Evolutionary conservation across 1,140 invertebrate genomes (phyloP).

Genomic region (Psilanteris sp.): DNA sequence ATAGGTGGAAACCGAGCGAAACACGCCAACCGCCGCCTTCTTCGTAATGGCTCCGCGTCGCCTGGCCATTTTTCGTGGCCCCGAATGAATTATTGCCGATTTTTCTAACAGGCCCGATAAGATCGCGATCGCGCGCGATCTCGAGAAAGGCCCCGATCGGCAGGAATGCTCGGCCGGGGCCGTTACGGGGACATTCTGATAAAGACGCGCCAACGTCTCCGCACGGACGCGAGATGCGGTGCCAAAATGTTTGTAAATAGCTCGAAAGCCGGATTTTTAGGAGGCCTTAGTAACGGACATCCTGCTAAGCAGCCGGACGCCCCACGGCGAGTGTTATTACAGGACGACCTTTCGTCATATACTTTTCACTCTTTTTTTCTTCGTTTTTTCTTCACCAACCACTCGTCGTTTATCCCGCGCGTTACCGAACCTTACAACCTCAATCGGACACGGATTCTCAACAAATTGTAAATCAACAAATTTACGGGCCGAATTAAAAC

Average conservation of each 20-base stretch:
- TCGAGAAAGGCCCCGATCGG: no score
- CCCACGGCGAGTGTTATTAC: slow-evolving; percentile 69
- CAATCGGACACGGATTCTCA: slow-evolving; percentile 53
- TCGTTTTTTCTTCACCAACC: no score
- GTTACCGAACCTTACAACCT: slow-evolving; percentile 36
- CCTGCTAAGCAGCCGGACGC: slow-evolving; percentile 73
- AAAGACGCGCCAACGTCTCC: no score
- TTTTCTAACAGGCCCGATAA: slow-evolving; percentile 20
- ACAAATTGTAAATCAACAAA: slow-evolving; percentile 44
- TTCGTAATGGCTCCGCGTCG: slow-evolving; percentile 65
- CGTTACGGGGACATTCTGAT: no score
- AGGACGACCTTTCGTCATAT: slow-evolving; percentile 59
- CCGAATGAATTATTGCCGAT: slow-evolving; percentile 68
- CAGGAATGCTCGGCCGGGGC: no score
- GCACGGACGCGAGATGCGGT: no score
- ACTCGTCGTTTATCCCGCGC: slow-evolving; percentile 48
- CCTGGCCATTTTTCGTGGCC: slow-evolving; percentile 71
- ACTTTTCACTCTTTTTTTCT: slow-evolving; percentile 52
- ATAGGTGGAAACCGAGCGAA: background rate
- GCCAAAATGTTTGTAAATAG: slow-evolving; percentile 79
- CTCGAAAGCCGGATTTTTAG: slow-evolving; percentile 70
- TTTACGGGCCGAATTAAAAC: slow-evolving; percentile 11
- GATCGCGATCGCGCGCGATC: slow-evolving; percentile 1
- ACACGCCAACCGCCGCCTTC: slow-evolving; percentile 31
- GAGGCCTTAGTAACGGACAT: slow-evolving; percentile 66